Conservation (phyloP, 1,140 invertebrate species). For the Drosophila santomea region DNA sequence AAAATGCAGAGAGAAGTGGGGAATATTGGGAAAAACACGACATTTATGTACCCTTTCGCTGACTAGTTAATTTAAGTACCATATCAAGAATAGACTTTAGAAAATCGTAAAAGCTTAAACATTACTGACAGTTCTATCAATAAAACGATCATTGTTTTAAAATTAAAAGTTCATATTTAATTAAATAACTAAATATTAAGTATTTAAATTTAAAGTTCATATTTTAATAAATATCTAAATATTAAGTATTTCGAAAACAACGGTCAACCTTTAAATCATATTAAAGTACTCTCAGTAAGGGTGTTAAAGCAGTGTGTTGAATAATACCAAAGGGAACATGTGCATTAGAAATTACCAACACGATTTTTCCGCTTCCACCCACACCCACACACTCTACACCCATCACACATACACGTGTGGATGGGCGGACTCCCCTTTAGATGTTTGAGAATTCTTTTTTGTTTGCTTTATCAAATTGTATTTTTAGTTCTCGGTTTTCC, state of each 20-base stretch:
- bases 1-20: conserved; percentile 8
- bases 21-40: not conserved
- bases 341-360: conserved; percentile 36
- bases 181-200: too few relatives aligned
- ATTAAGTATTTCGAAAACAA: too few relatives aligned
- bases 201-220: not conserved
- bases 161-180: not conserved
- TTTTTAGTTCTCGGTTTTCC: conserved; percentile 33
- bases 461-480: conserved; percentile 29
- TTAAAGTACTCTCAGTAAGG: not conserved
- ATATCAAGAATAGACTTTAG: not conserved
- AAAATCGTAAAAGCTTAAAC: too few relatives aligned
- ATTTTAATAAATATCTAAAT: not conserved
- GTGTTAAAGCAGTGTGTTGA: conserved; percentile 42
- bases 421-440: conserved; percentile 7
- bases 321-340: conserved; percentile 53
- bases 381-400: conserved; percentile 12
- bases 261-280: not conserved
- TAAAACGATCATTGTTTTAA: too few relatives aligned
- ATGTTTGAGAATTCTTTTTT: conserved; percentile 38
- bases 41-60: not conserved
- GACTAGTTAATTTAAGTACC: not conserved
- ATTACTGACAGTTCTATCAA: too few relatives aligned
- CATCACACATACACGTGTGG: not conserved
- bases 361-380: conserved; percentile 24